A percentile compares a stretch with the other conserved stretches of the same genome.
These are phyloP conservation scores for Girardinichthys multiradiatus DNA, from an alignment of 2,113 vertebrate species.

Conservation along the genomic window DNA sequence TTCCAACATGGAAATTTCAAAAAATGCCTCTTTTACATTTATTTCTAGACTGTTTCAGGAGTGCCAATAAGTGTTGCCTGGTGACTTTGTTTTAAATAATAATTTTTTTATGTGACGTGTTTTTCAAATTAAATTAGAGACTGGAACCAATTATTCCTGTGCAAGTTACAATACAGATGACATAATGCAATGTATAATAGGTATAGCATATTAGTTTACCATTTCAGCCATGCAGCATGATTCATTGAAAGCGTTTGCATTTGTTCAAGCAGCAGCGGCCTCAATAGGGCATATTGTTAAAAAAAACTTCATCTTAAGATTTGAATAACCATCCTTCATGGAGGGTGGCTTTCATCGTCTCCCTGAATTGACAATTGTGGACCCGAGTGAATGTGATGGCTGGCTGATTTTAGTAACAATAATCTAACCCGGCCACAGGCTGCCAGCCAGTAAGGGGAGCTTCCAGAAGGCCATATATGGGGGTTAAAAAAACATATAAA, in stretches of 20 bases:
- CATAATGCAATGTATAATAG: background rate
- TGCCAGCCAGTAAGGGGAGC: conserved; percentile 35
- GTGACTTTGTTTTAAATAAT: background rate
- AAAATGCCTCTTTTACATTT: background rate
- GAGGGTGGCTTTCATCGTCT: conserved; percentile 14
- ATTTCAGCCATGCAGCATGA: background rate
- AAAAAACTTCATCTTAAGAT: conserved; percentile 2
- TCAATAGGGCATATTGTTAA: background rate
- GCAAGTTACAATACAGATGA: background rate
- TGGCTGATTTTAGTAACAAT: conserved; percentile 49
- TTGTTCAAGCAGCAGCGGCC: background rate
- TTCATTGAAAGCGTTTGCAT: background rate
- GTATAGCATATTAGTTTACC: background rate
- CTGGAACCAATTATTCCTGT: background rate
- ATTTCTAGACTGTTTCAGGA: no score
- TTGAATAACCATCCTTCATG: conserved; percentile 1
- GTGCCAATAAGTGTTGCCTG: no score
- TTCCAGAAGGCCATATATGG: conserved; percentile 3
- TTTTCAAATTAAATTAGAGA: background rate
- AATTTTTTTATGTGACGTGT: background rate
- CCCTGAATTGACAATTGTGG: conserved; percentile 3
- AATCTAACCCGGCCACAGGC: conserved; percentile 48
- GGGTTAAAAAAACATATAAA: background rate
- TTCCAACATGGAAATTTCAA: background rate
- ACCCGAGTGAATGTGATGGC: conserved; percentile 11